A percentile compares a stretch with the other conserved stretches of the same genome.
Evolutionary conservation across 2,797 vertebrate genomes (phyloP).

Genomic region (Poeciliopsis paucimaculata): DNA sequence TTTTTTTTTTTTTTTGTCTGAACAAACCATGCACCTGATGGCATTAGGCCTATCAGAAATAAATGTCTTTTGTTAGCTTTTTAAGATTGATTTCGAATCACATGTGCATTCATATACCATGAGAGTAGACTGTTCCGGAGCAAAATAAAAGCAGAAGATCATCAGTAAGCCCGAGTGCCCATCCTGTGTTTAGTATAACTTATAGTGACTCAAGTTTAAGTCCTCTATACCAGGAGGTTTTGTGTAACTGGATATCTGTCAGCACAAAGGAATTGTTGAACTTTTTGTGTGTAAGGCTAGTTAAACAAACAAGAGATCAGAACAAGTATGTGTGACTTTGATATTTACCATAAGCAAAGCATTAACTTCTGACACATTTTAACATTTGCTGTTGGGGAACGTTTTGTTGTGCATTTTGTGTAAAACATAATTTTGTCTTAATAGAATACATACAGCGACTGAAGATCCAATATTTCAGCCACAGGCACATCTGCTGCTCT

Average conservation of each 20-base stretch:
- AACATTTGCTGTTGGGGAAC: constrained; percentile 15
- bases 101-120: background rate
- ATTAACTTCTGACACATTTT: constrained; percentile 41
- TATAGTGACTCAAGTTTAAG: constrained; percentile 1
- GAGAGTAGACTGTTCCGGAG: background rate
- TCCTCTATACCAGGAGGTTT: constrained; percentile 47
- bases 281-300: constrained; percentile 26
- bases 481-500: constrained; percentile 5
- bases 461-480: background rate
- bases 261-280: constrained; percentile 58
- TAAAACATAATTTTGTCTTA: background rate
- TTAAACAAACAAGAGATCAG: constrained; percentile 60
- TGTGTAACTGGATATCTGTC: constrained; percentile 49
- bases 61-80: background rate
- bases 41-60: background rate
- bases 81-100: background rate
- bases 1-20: background rate
- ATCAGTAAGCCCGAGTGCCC: background rate
- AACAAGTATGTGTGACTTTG: constrained; percentile 33
- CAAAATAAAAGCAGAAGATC: background rate
- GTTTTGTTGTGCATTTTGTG: constrained; percentile 14
- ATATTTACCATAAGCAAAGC: constrained; percentile 40
- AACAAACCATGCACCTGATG: background rate
- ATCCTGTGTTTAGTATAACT: background rate
- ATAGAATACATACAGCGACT: background rate